These are phyloP conservation scores for Steinernema carpocapsae DNA, from an alignment of 2,888 invertebrate species.

Conservation along the genomic window DNA sequence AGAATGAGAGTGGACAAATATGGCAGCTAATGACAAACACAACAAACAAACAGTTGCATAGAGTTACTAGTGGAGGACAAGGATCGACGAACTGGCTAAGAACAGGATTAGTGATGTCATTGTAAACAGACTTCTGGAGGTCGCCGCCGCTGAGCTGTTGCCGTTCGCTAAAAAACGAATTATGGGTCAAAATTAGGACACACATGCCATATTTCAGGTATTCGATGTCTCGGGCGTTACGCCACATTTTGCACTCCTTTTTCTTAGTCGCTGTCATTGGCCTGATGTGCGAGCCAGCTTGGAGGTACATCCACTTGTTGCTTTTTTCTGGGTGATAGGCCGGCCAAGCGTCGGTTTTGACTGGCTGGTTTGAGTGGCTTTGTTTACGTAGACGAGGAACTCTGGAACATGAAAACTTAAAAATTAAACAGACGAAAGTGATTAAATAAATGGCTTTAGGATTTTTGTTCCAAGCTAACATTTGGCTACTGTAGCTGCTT, in stretches of 20 bases:
- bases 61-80: conserved; percentile 3
- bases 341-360: conserved; percentile 55
- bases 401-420: conserved; percentile 45
- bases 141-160: not conserved
- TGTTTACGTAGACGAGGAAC: conserved; percentile 46
- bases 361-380: conserved; percentile 40
- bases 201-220: conserved; percentile 62
- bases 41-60: conserved; percentile 4
- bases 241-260: conserved; percentile 61
- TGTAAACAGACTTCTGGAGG: conserved; percentile 10
- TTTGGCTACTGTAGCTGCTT: too few species aligned
- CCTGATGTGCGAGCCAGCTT: conserved; percentile 59
- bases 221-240: conserved; percentile 63
- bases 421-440: too few species aligned
- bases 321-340: conserved; percentile 56
- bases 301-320: conserved; percentile 64
- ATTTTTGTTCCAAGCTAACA: too few species aligned
- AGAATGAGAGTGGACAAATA: not conserved
- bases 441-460: too few species aligned
- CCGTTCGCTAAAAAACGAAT: not conserved
- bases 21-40: conserved; percentile 29
- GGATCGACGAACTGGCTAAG: not conserved
- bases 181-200: not conserved
- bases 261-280: conserved; percentile 54
- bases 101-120: not conserved